These are phyloP conservation scores for Antheraea pernyi DNA, from an alignment of 1,140 invertebrate species.

Conservation along the genomic window DNA sequence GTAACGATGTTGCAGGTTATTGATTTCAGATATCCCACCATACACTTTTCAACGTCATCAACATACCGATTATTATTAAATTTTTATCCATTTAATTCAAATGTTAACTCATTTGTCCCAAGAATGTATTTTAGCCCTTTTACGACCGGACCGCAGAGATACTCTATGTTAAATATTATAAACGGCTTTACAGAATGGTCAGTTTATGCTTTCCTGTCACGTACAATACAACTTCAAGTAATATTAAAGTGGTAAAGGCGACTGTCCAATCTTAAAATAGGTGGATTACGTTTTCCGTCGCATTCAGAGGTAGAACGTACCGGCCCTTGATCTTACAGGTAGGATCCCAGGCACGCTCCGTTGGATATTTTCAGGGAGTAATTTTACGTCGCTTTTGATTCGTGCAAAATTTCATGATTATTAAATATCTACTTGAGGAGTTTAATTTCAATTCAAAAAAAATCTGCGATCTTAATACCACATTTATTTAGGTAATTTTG, in stretches of 20 bases:
- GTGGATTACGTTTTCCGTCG: background rate
- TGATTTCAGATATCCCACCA: too few species aligned
- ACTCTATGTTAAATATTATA: background rate
- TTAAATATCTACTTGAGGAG: background rate
- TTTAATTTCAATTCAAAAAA: too few species aligned
- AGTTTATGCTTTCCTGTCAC: background rate
- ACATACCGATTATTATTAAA: too few species aligned
- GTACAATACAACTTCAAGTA: background rate
- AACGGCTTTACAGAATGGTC: background rate
- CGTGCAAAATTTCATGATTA: background rate
- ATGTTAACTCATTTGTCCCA: too few species aligned
- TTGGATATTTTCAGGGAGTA: background rate
- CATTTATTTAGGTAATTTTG: too few species aligned
- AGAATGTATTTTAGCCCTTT: too few species aligned
- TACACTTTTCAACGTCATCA: too few species aligned
- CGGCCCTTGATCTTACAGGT: background rate
- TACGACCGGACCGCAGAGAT: background rate
- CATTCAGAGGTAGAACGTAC: background rate
- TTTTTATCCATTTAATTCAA: too few species aligned
- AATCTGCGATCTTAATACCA: too few species aligned
- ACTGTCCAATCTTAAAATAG: slow-evolving; percentile 1
- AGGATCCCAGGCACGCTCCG: background rate
- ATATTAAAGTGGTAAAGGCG: background rate
- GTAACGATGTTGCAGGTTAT: too few species aligned
- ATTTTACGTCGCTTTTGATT: background rate